A percentile compares a stretch with the other conserved stretches of the same genome.
Conservation (phyloP, 2,797 vertebrate species). For the Lacerta agilis region DNA sequence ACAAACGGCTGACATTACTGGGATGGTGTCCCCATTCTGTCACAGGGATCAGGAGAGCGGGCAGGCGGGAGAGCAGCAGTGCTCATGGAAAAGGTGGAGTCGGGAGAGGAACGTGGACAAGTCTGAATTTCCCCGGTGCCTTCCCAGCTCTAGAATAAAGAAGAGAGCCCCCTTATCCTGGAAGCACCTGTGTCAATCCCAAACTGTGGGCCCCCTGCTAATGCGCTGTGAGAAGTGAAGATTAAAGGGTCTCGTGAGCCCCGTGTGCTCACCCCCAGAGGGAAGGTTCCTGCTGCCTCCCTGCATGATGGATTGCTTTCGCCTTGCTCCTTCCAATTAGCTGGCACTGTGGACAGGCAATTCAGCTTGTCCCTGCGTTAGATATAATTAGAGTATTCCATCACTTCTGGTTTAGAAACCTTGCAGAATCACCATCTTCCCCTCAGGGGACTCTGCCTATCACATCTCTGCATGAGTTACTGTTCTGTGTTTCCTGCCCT, state of each 20-base stretch:
- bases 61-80: neutral
- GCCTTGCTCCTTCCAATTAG: neutral
- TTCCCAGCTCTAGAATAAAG: neutral
- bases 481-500: neutral
- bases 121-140: neutral
- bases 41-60: slow-evolving; percentile 41
- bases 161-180: neutral
- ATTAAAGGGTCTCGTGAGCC: neutral
- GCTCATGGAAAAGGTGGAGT: neutral
- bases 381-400: neutral
- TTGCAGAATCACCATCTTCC: neutral
- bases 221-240: neutral
- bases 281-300: neutral
- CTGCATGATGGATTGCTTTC: neutral
- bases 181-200: neutral
- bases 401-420: neutral
- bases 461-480: neutral
- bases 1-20: slow-evolving; percentile 64
- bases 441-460: neutral
- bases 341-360: neutral
- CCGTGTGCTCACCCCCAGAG: neutral
- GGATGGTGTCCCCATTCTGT: slow-evolving; percentile 75
- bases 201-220: neutral
- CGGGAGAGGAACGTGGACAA: neutral
- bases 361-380: neutral